These are phyloP conservation scores for Drosophila mercatorum DNA, from an alignment of 2,888 invertebrate genomes.

Conservation along the genomic window DNA sequence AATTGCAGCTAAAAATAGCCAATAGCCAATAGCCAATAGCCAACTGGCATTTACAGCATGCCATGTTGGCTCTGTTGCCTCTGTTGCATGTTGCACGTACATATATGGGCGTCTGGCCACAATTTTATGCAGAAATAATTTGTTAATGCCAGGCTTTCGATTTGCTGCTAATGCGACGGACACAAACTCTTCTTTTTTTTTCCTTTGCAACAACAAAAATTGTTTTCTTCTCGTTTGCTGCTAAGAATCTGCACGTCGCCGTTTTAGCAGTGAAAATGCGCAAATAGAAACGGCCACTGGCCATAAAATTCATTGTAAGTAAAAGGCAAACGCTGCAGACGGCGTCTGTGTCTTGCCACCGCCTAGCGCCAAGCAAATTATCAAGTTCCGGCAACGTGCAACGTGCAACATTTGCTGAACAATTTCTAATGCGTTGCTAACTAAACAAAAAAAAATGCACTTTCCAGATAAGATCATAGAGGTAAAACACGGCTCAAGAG, in stretches of 20 bases:
- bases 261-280: slow-evolving; percentile 60
- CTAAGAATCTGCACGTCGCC: slow-evolving; percentile 43
- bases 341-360: neutral
- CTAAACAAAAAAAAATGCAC: slow-evolving; percentile 37
- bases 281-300: slow-evolving; percentile 63
- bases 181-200: slow-evolving; percentile 21
- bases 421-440: slow-evolving; percentile 34
- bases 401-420: slow-evolving; percentile 43
- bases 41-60: slow-evolving; percentile 47
- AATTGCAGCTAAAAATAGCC: slow-evolving; percentile 56
- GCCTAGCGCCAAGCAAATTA: slow-evolving; percentile 45
- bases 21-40: slow-evolving; percentile 30
- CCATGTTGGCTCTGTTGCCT: slow-evolving; percentile 31
- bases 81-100: slow-evolving; percentile 11
- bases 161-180: slow-evolving; percentile 52
- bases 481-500: neutral
- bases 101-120: slow-evolving; percentile 36
- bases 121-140: slow-evolving; percentile 72
- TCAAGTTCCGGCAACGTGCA: slow-evolving; percentile 69
- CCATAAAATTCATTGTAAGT: slow-evolving; percentile 57
- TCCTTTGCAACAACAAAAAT: neutral
- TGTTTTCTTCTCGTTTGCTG: slow-evolving; percentile 8
- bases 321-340: slow-evolving; percentile 30
- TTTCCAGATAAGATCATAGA: slow-evolving; percentile 55
- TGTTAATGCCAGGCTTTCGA: slow-evolving; percentile 62